These are phyloP conservation scores for Hirudinaria manillensis DNA, from an alignment of 2,888 invertebrate species.

Conservation along the genomic window DNA sequence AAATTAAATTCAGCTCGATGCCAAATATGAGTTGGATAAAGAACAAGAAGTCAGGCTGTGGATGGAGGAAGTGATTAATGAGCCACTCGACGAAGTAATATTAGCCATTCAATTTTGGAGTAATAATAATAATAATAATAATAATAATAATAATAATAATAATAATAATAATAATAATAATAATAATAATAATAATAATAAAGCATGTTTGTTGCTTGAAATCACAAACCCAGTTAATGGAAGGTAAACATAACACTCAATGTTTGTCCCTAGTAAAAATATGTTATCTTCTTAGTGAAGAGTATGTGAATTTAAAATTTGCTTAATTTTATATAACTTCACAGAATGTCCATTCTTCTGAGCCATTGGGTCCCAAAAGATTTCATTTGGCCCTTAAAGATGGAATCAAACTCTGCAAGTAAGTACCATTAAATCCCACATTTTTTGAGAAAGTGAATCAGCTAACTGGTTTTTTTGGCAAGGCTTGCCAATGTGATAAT, in stretches of 20 bases:
- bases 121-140: background rate
- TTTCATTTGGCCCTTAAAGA: conserved; percentile 82
- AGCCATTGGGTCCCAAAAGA: conserved; percentile 52
- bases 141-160: background rate
- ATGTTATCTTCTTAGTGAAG: no score
- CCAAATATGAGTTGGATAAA: conserved; percentile 45
- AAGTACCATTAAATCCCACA: conserved; percentile 21
- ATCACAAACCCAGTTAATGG: no score
- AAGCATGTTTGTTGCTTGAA: no score
- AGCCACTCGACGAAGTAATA: conserved; percentile 25
- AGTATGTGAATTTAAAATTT: background rate
- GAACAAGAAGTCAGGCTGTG: conserved; percentile 47
- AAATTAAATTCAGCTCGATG: conserved; percentile 43
- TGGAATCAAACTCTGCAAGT: conserved; percentile 77
- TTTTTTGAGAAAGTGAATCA: background rate
- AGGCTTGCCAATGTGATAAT: conserved; percentile 37
- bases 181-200: no score
- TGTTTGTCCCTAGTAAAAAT: no score
- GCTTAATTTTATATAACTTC: background rate
- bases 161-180: background rate
- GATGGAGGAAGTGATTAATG: conserved; percentile 46
- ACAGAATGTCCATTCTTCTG: conserved; percentile 30
- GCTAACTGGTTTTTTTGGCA: background rate
- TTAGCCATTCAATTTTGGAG: no score
- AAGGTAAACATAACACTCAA: no score